Conservation (phyloP, 2,113 vertebrate species). For the Cephalopterus ornatus region DNA sequence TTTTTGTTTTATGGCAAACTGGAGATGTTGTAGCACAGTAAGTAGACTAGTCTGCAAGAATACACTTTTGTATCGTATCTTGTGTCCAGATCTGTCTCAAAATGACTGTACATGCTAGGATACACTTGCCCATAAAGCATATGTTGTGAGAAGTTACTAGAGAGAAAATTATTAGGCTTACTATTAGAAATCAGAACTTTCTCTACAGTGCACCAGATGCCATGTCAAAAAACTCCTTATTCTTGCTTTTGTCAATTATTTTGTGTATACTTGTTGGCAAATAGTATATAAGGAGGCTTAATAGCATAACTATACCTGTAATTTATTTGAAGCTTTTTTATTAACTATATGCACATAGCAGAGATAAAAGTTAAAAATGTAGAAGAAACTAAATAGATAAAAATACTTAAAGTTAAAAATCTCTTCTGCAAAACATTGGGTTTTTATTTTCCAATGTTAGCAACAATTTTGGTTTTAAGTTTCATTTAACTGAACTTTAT, state of each 20-base stretch:
- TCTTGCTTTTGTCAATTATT: background rate
- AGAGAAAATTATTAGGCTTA: background rate
- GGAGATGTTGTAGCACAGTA: background rate
- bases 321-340: background rate
- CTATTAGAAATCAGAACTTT: background rate
- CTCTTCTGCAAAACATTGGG: background rate
- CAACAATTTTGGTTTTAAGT: background rate
- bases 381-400: background rate
- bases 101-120: background rate
- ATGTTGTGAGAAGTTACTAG: background rate
- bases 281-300: background rate
- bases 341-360: accelerated
- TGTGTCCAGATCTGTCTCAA: background rate
- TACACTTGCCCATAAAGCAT: background rate
- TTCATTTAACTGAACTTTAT: background rate
- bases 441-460: background rate
- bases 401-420: background rate
- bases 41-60: background rate
- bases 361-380: background rate
- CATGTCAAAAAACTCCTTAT: background rate
- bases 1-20: background rate
- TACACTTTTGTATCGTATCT: background rate
- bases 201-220: background rate
- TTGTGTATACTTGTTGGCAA: background rate
- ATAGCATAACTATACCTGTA: background rate